Conservation (phyloP, 2,888 invertebrate species). For the Apotomis turbidana region DNA sequence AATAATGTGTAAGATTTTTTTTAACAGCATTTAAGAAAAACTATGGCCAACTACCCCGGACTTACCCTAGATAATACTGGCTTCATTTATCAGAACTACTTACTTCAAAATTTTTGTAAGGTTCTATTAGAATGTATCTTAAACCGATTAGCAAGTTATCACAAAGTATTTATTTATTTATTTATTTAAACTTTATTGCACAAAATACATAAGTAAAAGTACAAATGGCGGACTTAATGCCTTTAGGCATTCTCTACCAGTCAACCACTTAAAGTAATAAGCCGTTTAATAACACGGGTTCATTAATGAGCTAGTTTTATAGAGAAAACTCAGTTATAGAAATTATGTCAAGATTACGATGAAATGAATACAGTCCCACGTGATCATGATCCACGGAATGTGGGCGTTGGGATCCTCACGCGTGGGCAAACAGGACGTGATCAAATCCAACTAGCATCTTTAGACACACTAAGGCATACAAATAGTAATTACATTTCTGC, state of each 20-base stretch:
- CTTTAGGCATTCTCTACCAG: no score
- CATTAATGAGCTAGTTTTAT: neutral
- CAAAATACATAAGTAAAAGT: no score
- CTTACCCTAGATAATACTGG: neutral
- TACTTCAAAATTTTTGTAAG: neutral
- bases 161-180: no score
- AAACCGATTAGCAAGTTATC: neutral
- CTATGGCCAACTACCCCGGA: no score
- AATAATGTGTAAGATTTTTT: no score
- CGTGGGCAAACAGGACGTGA: constrained; percentile 68
- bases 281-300: neutral
- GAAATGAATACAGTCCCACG: constrained; percentile 13
- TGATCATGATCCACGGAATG: neutral
- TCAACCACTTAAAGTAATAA: no score
- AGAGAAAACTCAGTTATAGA: neutral
- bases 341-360: neutral
- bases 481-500: constrained; percentile 20
- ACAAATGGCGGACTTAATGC: no score
- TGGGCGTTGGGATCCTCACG: constrained; percentile 39
- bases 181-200: no score
- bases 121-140: neutral
- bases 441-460: constrained; percentile 44
- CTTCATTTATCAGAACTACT: neutral
- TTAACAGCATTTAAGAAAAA: no score
- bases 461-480: neutral